These are phyloP conservation scores for Panurus biarmicus DNA, from an alignment of 2,113 vertebrate genomes.

Conservation along the genomic window DNA sequence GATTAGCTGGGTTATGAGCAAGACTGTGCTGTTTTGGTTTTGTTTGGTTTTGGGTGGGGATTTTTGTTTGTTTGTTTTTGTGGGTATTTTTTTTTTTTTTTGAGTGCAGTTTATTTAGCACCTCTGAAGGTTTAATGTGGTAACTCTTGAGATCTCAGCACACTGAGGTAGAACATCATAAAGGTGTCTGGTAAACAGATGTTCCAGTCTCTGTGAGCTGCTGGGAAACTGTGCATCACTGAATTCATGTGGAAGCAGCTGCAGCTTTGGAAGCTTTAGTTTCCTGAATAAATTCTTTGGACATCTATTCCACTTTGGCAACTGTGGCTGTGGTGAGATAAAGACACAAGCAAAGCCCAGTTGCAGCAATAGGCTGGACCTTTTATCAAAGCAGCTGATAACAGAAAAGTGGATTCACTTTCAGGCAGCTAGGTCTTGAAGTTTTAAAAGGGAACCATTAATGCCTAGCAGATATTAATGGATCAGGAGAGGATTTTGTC, in stretches of 20 bases:
- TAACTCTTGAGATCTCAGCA: slow-evolving; percentile 16
- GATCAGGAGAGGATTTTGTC: neutral
- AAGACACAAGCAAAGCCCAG: neutral
- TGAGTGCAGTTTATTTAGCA: neutral
- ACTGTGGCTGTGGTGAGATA: neutral
- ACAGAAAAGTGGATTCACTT: neutral
- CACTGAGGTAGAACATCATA: neutral
- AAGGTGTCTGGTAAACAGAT: slow-evolving; percentile 59
- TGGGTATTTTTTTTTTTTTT: neutral
- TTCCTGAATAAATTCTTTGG: neutral
- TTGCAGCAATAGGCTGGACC: neutral
- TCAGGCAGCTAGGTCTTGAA: neutral
- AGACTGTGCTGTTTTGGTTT: neutral
- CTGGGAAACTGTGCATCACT: neutral
- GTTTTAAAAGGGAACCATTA: neutral
- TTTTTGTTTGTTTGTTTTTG: neutral
- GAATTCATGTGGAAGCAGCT: neutral
- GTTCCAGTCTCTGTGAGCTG: slow-evolving; percentile 17
- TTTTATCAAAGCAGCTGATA: neutral
- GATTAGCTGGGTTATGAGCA: neutral
- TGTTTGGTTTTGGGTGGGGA: neutral
- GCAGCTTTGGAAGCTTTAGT: neutral
- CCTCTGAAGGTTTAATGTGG: slow-evolving; percentile 11
- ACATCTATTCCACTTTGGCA: neutral
- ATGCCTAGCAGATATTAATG: neutral